Base-by-base conservation (phyloP, 2,888 invertebrate species). In the Drosophila emarginata region DNA sequence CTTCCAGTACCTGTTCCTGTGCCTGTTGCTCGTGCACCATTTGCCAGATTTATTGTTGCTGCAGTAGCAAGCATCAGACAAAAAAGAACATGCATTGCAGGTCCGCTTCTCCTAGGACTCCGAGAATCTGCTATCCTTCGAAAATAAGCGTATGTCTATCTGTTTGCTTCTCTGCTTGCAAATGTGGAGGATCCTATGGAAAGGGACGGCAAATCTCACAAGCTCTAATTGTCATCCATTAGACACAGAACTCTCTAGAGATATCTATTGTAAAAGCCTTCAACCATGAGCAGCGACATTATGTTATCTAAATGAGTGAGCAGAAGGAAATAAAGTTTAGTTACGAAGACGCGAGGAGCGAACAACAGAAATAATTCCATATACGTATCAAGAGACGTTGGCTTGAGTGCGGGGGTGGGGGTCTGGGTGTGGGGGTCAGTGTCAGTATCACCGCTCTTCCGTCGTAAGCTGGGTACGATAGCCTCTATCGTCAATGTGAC, bases 1-100 rank as follows among this genome's bases (percentile, higher is more conserved):
- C 32, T 18, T 45, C 18, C 18, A 7, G 40, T 18, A 45, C 40
- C 40, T 18, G 11, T 3, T 45, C 45, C 45, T 2, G 32, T 9
- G 9, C 32, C 15, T 15, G 36, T 15, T 6, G 54, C 36, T 36
- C 18, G 54, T 15, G 36, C 54, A 9, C 36, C 36, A 69, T 60
- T 62, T 69, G 39, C 66, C 37, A 77, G 57, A 59, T 36, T 77
- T 65, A 68, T 61, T 71, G 65, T 52, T 60, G 45, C 45, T 45
- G 45, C 45, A 45, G 45, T 45, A 45, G 45, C 45, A 45, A 74
- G 40, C 58, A 82, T 28, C 37, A 72, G 58, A 37, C 61, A 73
- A 50, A 72, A 54, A 69, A 77, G 52, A 21, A 84, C 79, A 84
- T 84, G 68, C 82, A 82, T 82, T 56, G 70, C 81, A 71, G 32